Base-by-base conservation (phyloP, 2,113 vertebrate species). In the Calidris pygmaea region DNA sequence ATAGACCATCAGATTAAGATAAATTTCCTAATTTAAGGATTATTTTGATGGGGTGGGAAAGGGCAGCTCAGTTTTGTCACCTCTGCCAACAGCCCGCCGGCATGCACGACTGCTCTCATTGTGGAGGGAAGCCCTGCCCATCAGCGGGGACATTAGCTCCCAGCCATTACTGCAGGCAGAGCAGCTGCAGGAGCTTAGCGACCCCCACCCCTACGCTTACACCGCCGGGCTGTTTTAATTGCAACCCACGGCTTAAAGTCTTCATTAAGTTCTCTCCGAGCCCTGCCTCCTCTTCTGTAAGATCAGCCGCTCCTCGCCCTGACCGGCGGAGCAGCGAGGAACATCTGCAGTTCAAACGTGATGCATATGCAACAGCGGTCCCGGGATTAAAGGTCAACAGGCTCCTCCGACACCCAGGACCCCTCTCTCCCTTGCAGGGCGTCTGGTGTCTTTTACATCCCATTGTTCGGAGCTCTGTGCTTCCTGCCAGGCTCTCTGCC, bases 21-120 rank as follows among this genome's bases (percentile, higher is more conserved):
- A 93, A 96, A 98, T 98, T 93, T 96, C 89, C 93, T 95, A 95
- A 98, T 97, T 96, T 95, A 95, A 92, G 94, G 93, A 95, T 95
- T 96, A 93, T 97, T 97, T 96, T 56, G 90, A 93, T 78, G 96
- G 92, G 92, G 82, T 90, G 82, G 85, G 77, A 98, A 97, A 98
- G 97, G 97, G 95, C 97, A 96, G 60, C 78, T 96, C 76, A 41
- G 83, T 79, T 84, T 70, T 91, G 95, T 97, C 96, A 93, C 97
- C 95, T 90, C 90, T 8, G 72, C 89, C 86, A 52, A 73, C 78
- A 84, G 80, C 55, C 67, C 56, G 84, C 39, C 34, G 30, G 79
- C 96, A 97, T 9, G 96, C 96, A 74, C 88, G 95, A 93, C 74
- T n/a, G 79, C 89, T 41, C 85, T 89, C 95, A 94, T 94, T 93